These are phyloP conservation scores for Catocala nupta DNA, from an alignment of 2,888 invertebrate species.

Conservation along the genomic window DNA sequence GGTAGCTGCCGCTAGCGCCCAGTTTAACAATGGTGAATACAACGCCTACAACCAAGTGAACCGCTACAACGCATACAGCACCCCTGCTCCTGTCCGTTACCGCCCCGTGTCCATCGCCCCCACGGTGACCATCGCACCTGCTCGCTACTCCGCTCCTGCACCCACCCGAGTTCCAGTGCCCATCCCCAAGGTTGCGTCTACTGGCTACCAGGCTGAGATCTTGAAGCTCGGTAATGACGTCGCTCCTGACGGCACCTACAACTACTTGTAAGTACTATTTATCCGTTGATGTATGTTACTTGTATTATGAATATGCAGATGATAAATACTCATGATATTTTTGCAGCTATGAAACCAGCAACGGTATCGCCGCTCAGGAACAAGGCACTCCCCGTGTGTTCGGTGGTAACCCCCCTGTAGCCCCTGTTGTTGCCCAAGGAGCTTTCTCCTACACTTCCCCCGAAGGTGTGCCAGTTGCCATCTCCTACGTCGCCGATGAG, in stretches of 20 bases:
- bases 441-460: slow-evolving; percentile 86
- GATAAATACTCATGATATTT: slow-evolving; percentile 3
- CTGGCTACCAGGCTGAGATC: slow-evolving; percentile 64
- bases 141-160: slow-evolving; percentile 28
- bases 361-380: slow-evolving; percentile 88
- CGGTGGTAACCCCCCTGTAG: slow-evolving; percentile 71
- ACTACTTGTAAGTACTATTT: slow-evolving; percentile 80
- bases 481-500: slow-evolving; percentile 89
- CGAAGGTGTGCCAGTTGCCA: slow-evolving; percentile 86
- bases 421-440: slow-evolving; percentile 80
- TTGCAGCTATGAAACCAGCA: slow-evolving; percentile 87
- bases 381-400: slow-evolving; percentile 84
- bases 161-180: slow-evolving; percentile 16
- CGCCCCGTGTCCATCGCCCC: slow-evolving; percentile 3
- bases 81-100: slow-evolving; percentile 37
- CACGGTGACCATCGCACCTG: slow-evolving; percentile 19
- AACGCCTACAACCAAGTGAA: slow-evolving; percentile 8
- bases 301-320: no score
- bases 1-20: slow-evolving; percentile 66
- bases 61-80: slow-evolving; percentile 29
- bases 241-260: slow-evolving; percentile 85
- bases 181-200: slow-evolving; percentile 34
- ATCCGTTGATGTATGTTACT: no score
- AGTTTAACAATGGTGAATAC: slow-evolving; percentile 39
- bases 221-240: slow-evolving; percentile 77